phyloP scores from a whole-genome alignment of 2,888 invertebrate genomes.

The Neoitamus cyanurus region DNA sequence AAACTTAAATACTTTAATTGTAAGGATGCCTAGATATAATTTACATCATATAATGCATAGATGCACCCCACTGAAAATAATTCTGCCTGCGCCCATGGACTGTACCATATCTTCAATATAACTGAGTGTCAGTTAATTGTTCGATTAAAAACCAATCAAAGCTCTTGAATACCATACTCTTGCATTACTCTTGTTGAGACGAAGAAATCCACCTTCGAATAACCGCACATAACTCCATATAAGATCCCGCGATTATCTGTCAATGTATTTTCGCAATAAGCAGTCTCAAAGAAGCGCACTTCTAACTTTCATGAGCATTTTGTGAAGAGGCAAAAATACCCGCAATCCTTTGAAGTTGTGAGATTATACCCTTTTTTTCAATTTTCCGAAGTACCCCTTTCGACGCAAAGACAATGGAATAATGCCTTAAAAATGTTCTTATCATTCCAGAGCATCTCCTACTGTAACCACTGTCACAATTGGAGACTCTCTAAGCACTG shows the following conservation, averaged over 20 bases:
- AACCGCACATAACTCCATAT: background rate
- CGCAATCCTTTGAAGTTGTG: background rate
- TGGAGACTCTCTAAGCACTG: conserved; percentile 9
- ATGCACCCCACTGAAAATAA: too few species aligned
- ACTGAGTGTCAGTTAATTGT: too few species aligned
- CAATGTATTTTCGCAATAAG: background rate
- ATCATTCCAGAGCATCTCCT: conserved; percentile 25
- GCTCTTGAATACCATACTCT: too few species aligned
- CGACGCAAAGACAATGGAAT: background rate
- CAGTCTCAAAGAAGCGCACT: background rate
- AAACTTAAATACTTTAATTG: too few species aligned
- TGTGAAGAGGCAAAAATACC: background rate
- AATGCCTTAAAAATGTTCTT: background rate
- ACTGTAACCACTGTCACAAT: conserved; percentile 29
- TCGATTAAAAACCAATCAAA: too few species aligned
- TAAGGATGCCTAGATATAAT: too few species aligned
- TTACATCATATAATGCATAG: too few species aligned
- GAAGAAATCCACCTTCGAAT: background rate
- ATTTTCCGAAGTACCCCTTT: background rate
- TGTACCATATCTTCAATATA: too few species aligned
- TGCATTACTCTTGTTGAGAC: background rate
- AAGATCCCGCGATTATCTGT: background rate
- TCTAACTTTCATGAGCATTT: background rate
- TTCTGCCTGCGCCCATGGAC: too few species aligned
- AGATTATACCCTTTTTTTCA: background rate